Percentiles rank a stretch among this genome's conserved stretches.
Conservation (phyloP, 2,888 invertebrate genomes). For the Antheraea assamensis region DNA sequence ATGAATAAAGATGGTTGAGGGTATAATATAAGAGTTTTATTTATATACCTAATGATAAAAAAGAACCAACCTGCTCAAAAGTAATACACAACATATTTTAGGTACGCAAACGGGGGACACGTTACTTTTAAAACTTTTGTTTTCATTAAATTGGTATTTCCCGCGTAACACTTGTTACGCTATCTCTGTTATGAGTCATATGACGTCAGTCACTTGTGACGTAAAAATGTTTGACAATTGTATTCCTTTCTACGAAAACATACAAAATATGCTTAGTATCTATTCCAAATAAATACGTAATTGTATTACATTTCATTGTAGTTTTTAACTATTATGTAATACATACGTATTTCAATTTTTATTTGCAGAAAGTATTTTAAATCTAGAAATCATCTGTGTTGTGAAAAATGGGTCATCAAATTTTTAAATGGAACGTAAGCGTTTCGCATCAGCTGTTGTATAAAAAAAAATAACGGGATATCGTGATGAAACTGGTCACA, state of each 20-base stretch:
- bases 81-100: background rate
- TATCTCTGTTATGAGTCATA: background rate
- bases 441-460: constrained; percentile 77
- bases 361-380: background rate
- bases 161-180: background rate
- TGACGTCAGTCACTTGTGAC: background rate
- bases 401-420: constrained; percentile 3
- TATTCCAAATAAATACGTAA: background rate
- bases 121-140: background rate
- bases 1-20: constrained; percentile 74
- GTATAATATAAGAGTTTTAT: constrained; percentile 27
- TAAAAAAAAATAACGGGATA: constrained; percentile 79
- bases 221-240: background rate
- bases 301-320: background rate
- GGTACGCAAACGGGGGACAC: too few relatives aligned
- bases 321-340: background rate
- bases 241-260: background rate
- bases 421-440: constrained; percentile 48
- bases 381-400: background rate
- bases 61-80: background rate
- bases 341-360: background rate
- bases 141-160: background rate
- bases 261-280: background rate
- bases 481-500: constrained; percentile 77
- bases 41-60: background rate